phyloP scores from a whole-genome alignment of 2,888 invertebrate species.

The Enoplolaimus lenunculus region DNA sequence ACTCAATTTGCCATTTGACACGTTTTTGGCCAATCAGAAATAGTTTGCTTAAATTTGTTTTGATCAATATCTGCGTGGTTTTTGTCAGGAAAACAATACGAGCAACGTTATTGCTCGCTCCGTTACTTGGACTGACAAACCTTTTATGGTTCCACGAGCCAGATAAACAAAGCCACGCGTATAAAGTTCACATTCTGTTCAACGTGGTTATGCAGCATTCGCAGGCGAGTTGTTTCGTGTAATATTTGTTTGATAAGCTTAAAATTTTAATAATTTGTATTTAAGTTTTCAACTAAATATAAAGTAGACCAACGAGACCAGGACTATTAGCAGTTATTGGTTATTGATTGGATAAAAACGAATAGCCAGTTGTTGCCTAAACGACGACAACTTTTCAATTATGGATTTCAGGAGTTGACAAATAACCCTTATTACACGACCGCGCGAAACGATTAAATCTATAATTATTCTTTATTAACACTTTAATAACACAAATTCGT shows the following conservation, averaged over 20 bases:
- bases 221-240: not conserved
- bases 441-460: too few species aligned
- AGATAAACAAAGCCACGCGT: conserved; percentile 1
- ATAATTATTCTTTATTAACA: too few species aligned
- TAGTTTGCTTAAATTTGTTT: not conserved
- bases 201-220: conserved; percentile 12
- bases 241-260: too few species aligned
- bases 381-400: too few species aligned
- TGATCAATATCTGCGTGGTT: too few species aligned
- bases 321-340: too few species aligned
- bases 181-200: conserved; percentile 10
- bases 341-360: not conserved
- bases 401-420: too few species aligned
- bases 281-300: too few species aligned
- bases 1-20: not conserved
- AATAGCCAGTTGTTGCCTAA: not conserved
- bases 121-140: conserved; percentile 15
- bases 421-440: too few species aligned
- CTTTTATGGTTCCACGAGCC: conserved; percentile 18
- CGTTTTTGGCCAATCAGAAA: not conserved
- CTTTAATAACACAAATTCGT: too few species aligned
- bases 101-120: conserved; percentile 16
- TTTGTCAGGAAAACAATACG: conserved; percentile 19
- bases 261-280: too few species aligned
- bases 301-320: too few species aligned